phyloP scores from a whole-genome alignment of 2,888 invertebrate genomes.

The Ennomos quercinarius region DNA sequence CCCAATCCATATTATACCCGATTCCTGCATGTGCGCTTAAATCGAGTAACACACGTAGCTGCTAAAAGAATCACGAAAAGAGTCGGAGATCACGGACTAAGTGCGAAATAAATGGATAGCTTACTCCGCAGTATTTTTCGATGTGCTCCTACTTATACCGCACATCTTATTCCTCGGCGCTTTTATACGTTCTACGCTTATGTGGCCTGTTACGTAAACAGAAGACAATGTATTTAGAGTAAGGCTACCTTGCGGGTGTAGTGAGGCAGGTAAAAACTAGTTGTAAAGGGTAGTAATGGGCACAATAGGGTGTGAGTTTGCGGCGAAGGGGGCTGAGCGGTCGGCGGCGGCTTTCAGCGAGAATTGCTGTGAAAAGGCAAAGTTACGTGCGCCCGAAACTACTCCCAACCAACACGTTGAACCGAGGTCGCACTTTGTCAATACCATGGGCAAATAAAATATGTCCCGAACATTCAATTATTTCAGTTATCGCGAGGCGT shows the following conservation, averaged over 20 bases:
- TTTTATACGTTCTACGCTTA: constrained; percentile 26
- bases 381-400: constrained; percentile 66
- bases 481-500: constrained; percentile 38
- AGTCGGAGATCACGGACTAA: constrained; percentile 14
- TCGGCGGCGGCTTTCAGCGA: constrained; percentile 61
- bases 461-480: constrained; percentile 42
- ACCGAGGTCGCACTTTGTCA: constrained; percentile 58
- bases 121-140: constrained; percentile 16
- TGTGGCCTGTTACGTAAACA: constrained; percentile 33
- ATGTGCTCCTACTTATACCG: constrained; percentile 17
- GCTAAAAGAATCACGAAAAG: constrained; percentile 14
- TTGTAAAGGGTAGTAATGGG: constrained; percentile 67
- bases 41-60: constrained; percentile 1
- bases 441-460: constrained; percentile 52
- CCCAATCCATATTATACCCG: too few relatives aligned
- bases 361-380: constrained; percentile 67
- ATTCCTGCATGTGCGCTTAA: background rate
- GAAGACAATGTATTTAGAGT: constrained; percentile 34
- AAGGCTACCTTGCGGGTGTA: constrained; percentile 36
- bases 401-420: constrained; percentile 57
- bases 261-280: constrained; percentile 61
- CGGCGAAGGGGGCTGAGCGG: constrained; percentile 57
- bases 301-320: constrained; percentile 69
- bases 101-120: constrained; percentile 21
- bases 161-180: constrained; percentile 21